These are phyloP conservation scores for Ypsolopha sequella DNA, from an alignment of 2,888 invertebrate species.

Conservation along the genomic window DNA sequence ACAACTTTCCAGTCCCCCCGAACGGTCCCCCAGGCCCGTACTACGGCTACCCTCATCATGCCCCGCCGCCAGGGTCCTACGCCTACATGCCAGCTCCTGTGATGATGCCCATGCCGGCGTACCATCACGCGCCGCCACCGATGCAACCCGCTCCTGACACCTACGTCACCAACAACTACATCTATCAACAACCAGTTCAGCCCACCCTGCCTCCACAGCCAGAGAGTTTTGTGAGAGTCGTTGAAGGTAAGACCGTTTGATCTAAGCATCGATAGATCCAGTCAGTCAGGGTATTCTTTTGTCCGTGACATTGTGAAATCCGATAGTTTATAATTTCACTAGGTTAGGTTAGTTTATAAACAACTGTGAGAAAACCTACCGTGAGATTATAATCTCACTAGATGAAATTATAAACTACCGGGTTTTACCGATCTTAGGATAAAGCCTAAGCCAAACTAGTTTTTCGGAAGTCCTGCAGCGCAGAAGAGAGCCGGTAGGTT, in stretches of 20 bases:
- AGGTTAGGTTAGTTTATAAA: too few relatives aligned
- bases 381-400: too few relatives aligned
- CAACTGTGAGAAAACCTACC: too few relatives aligned
- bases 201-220: slow-evolving; percentile 17
- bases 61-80: slow-evolving; percentile 1
- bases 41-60: slow-evolving; percentile 10
- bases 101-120: slow-evolving; percentile 52
- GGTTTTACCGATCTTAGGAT: too few relatives aligned
- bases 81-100: slow-evolving; percentile 46
- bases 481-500: too few relatives aligned
- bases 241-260: slow-evolving; percentile 2
- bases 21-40: slow-evolving; percentile 24
- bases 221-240: slow-evolving; percentile 6
- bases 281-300: not conserved
- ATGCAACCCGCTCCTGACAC: slow-evolving; percentile 16
- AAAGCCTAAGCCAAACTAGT: too few relatives aligned
- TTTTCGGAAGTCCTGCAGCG: too few relatives aligned
- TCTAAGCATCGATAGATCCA: not conserved
- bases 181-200: slow-evolving; percentile 27
- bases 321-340: too few relatives aligned
- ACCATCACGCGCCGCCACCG: slow-evolving; percentile 25
- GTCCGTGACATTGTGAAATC: not conserved
- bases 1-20: slow-evolving; percentile 27
- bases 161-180: slow-evolving; percentile 39
- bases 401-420: too few relatives aligned